phyloP scores from a whole-genome alignment of 1,140 invertebrate species.

The Himalopsyche phryganea region DNA sequence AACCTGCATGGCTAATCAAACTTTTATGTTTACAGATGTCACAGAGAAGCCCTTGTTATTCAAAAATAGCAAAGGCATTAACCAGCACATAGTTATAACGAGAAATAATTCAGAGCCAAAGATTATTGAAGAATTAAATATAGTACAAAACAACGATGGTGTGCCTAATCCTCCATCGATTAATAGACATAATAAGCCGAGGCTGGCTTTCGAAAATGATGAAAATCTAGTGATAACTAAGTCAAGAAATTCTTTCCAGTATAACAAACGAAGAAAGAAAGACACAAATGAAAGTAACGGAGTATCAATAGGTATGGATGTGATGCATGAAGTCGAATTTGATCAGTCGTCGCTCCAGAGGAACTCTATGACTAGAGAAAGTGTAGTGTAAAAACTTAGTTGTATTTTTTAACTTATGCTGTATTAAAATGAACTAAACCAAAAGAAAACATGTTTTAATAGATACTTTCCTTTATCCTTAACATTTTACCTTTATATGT shows the following conservation, averaged over 20 bases:
- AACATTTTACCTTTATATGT: neutral
- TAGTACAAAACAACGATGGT: constrained; percentile 29
- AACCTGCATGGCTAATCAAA: no score
- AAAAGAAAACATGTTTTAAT: no score
- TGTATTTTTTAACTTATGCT: neutral
- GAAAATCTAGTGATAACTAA: no score
- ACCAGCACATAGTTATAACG: constrained; percentile 18
- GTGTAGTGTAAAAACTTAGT: constrained; percentile 25
- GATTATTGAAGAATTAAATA: constrained; percentile 26
- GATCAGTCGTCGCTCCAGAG: constrained; percentile 12
- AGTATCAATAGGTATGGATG: constrained; percentile 12
- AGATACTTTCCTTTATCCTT: no score
- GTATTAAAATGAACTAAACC: neutral
- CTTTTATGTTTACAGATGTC: constrained; percentile 23
- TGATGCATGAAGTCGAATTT: constrained; percentile 5
- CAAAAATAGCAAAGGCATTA: constrained; percentile 14
- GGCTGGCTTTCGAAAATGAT: neutral
- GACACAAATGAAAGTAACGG: constrained; percentile 3
- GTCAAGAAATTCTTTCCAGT: constrained; percentile 3
- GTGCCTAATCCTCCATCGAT: constrained; percentile 18
- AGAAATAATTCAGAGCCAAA: constrained; percentile 31
- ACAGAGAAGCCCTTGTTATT: constrained; percentile 29
- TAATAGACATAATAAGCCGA: constrained; percentile 27
- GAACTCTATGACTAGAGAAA: constrained; percentile 29
- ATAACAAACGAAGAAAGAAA: constrained; percentile 9